phyloP scores from a whole-genome alignment of 2,797 vertebrate genomes.

The Epinephelus coioides region DNA sequence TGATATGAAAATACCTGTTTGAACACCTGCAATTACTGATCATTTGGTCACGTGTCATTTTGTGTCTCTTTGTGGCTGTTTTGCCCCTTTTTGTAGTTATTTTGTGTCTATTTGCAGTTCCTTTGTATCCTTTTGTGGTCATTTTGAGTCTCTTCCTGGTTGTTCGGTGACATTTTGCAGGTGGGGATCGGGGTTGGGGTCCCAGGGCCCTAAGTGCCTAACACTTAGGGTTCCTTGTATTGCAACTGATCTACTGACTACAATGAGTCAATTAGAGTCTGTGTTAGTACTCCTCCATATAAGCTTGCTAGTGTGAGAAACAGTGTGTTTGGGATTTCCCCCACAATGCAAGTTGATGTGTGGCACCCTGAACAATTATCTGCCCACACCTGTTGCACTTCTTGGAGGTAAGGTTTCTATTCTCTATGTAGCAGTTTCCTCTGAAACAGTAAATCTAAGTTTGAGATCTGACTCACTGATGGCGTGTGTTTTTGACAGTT shows the following conservation, averaged over 20 bases:
- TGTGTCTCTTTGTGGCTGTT: too few species aligned
- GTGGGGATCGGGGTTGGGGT: too few species aligned
- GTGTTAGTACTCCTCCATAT: neutral
- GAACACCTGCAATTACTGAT: neutral
- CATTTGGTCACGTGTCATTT: too few species aligned
- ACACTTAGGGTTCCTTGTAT: too few species aligned
- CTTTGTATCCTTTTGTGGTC: too few species aligned
- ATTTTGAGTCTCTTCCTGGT: too few species aligned
- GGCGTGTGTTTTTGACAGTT: neutral
- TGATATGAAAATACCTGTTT: neutral
- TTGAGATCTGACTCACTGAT: slow-evolving; percentile 11
- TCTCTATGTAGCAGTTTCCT: slow-evolving; percentile 8
- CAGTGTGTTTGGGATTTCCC: slow-evolving; percentile 1
- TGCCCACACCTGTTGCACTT: slow-evolving; percentile 22
- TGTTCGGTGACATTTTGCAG: too few species aligned
- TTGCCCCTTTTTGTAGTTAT: too few species aligned
- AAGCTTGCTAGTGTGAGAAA: neutral
- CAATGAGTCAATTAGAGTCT: neutral
- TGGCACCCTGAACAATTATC: slow-evolving; percentile 8
- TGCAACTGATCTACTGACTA: neutral
- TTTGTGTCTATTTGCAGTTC: too few species aligned
- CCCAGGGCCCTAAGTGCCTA: too few species aligned
- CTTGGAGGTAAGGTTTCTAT: slow-evolving; percentile 12
- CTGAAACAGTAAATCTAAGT: slow-evolving; percentile 10
- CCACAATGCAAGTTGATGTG: slow-evolving; percentile 14